Percentiles rank a stretch among this genome's conserved stretches.
These are phyloP conservation scores for Papilio xuthus DNA, from an alignment of 1,140 invertebrate species.

Conservation along the genomic window DNA sequence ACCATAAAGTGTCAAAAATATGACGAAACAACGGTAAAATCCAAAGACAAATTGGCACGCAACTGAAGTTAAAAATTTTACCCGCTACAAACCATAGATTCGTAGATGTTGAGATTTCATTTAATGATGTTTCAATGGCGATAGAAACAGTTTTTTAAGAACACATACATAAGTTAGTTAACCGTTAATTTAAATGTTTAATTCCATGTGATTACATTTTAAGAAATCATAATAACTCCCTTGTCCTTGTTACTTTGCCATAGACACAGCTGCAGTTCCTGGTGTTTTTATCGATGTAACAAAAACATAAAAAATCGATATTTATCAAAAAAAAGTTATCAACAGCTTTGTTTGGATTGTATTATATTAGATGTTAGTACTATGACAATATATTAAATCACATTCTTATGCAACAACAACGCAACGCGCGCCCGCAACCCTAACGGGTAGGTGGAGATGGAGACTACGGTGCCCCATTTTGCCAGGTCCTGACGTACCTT, in stretches of 20 bases:
- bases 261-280: not conserved
- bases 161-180: not conserved
- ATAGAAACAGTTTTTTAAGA: not conserved
- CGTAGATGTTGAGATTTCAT: not conserved
- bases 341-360: too few relatives aligned
- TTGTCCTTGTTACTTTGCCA: not conserved
- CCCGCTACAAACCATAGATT: not conserved
- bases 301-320: not conserved
- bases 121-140: not conserved
- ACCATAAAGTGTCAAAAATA: conserved; percentile 69
- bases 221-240: not conserved
- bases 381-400: too few relatives aligned
- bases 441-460: too few relatives aligned
- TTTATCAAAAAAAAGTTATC: too few relatives aligned
- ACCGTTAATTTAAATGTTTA: not conserved
- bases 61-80: not conserved
- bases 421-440: too few relatives aligned
- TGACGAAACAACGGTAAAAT: conserved; percentile 72
- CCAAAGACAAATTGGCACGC: conserved; percentile 54
- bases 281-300: not conserved
- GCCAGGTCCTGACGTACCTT: too few relatives aligned
- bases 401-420: too few relatives aligned
- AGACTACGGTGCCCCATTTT: too few relatives aligned
- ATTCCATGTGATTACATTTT: not conserved
- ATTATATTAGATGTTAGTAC: too few relatives aligned